Evolutionary conservation across 2,797 vertebrate species (phyloP), one percentile per base, ranked within the genome.

Genomic region (Dryobates pubescens): DNA sequence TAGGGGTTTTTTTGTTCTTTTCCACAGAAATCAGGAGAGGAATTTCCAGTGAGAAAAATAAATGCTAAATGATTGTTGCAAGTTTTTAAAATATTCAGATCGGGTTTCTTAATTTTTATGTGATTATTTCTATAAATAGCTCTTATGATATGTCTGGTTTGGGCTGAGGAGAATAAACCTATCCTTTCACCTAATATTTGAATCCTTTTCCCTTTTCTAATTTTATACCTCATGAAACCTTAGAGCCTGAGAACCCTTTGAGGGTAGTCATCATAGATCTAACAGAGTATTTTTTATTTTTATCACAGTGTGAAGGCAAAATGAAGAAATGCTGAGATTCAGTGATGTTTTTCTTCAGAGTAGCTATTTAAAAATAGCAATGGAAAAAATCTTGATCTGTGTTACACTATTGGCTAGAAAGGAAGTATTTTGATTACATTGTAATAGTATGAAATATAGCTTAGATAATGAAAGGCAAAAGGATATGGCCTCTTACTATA

Each of bases 371-470:
- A 94, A 96, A 96, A 94, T 82, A 91, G 53, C 38, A 82, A 16
- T 41, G 74, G 79, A 95, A 96, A 88, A 94, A 95, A 75, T 93
- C 88, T 89, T 89, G 71, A 86, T 78, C 47, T 84, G 29, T 88
- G 51, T 86, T 93, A 63, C 78, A 90, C 92, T 93, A 95, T 78
- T 88, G 86, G n/a, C 96, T 88, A 92, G 84, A 95, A 94, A 94
- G 82, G 86, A 92, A 93, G 59, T 83, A 88, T 88, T 96, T 96
- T 96, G 91, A 94, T 96, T 96, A 94, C 88, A 86, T 79, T 96
- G 82, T 92, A 96, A 93, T 76, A 86, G 94, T 89, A 94, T 95
- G 94, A 97, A 97, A 89, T 87, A 96, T 71, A 89, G 82, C 85
- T 85, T 89, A 94, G 88, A 95, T 91, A 95, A 94, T 84, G 69